Evolutionary conservation across 2,888 invertebrate species (phyloP), one percentile per base, ranked within the genome.

Genomic region (Lycaena phlaeas): DNA sequence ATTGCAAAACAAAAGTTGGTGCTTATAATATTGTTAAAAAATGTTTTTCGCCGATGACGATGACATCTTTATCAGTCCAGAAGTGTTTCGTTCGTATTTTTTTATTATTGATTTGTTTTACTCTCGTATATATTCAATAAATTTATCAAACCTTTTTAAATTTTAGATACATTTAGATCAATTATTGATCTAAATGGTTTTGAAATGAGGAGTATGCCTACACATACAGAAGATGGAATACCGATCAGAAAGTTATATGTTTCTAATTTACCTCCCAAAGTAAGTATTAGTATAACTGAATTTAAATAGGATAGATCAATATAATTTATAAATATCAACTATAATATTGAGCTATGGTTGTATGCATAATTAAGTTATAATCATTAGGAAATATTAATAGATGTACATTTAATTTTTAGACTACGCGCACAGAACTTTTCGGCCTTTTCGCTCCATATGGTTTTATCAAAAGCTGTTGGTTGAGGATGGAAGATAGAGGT

Each of bases 181-280:
- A 67, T n/a, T n/a, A n/a, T n/a, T n/a, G n/a, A 64, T 55, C 54
- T 70, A 34, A 67, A 71, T 41, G 17, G 43, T 14, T 70, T 62
- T 43, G 61, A 59, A 27, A 46, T 68, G 44, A 59, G 68, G 56
- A 71, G 61, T 59, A 66, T 71, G 48, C 82, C 84, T 41, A 84
- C 82, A 45, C 81, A 82, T 47, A 88, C 86, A 25, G 81, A 85
- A 64, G 86, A 88, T 65, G 86, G 86, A 43, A 82, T 87, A 57
- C 87, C 87, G 11, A 87, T 88, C 50, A 71, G 87, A 56, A 88
- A 87, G 60, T 57, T 88, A 41, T 87, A 87, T 57, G 74, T 88
- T 44, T 76, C 86, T 12, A 87, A 88, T 61, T 66, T 88, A 54
- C 87, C 87, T 45, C 72, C 82, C 44, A 81, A 86, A 64, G 88